Evolutionary conservation across 2,797 vertebrate genomes (phyloP).

Genomic region (Zalophus californianus): DNA sequence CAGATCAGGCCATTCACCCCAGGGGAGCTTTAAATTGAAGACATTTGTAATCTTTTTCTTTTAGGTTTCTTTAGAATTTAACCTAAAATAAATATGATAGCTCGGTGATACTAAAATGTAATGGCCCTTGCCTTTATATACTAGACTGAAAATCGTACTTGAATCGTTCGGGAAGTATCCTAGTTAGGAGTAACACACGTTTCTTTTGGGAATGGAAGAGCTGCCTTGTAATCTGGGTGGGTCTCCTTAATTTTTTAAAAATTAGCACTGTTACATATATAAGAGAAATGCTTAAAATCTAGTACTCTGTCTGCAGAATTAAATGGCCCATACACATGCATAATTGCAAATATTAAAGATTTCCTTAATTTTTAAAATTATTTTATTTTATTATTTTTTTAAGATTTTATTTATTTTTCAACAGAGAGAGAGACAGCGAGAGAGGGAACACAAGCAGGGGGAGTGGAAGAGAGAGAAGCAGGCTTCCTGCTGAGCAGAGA

Average conservation of each 20-base stretch:
- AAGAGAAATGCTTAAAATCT: not conserved
- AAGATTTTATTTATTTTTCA: too few species aligned
- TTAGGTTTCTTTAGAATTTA: slow-evolving; percentile 51
- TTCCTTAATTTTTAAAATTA: not conserved
- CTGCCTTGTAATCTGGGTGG: not conserved
- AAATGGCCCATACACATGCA: not conserved
- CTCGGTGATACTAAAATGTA: not conserved
- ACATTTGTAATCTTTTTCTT: not conserved
- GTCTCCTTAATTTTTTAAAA: not conserved
- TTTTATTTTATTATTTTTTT: too few species aligned
- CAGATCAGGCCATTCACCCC: not conserved
- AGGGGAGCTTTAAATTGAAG: slow-evolving; percentile 42
- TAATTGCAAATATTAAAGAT: not conserved
- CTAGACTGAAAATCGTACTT: slow-evolving; percentile 40
- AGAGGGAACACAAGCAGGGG: too few species aligned
- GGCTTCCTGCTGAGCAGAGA: too few species aligned
- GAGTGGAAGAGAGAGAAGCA: too few species aligned
- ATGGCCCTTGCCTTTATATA: not conserved
- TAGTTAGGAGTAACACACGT: not conserved
- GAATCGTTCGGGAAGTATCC: not conserved
- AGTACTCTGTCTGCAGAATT: not conserved
- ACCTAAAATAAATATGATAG: slow-evolving; percentile 46
- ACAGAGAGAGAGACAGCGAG: too few species aligned
- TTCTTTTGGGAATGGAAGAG: not conserved
- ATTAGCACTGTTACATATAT: not conserved